Evolutionary conservation across 1,140 invertebrate species (phyloP).

Genomic region (Lepidotrigona ventralis): DNA sequence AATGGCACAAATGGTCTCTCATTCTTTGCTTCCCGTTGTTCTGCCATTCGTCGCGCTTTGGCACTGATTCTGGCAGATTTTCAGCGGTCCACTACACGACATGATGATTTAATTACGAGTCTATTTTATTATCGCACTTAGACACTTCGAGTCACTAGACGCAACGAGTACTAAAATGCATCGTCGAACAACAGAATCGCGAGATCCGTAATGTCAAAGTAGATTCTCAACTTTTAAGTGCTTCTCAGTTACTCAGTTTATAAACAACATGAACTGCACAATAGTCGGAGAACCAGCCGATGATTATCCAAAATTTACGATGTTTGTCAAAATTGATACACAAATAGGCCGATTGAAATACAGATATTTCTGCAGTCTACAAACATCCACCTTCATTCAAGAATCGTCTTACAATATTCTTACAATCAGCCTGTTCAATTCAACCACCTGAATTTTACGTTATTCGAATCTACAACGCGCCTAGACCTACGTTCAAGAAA

Average conservation of each 20-base stretch:
- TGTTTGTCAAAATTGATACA: background rate
- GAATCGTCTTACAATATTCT: background rate
- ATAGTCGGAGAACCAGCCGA: background rate
- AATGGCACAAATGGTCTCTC: background rate
- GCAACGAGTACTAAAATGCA: background rate
- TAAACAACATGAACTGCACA: background rate
- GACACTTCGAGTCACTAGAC: background rate
- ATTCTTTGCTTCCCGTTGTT: background rate
- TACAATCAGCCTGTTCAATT: background rate
- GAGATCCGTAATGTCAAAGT: background rate
- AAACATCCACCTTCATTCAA: background rate
- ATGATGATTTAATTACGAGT: constrained; percentile 10
- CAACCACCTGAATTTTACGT: background rate
- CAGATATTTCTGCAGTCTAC: no score
- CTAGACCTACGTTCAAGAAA: background rate
- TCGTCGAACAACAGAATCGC: background rate
- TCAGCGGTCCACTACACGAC: background rate
- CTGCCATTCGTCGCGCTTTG: background rate
- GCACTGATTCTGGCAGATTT: constrained; percentile 1
- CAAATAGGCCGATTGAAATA: no score
- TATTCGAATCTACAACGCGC: background rate
- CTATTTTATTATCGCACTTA: background rate
- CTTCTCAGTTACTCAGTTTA: background rate
- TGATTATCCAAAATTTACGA: background rate
- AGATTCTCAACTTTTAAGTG: background rate